Percentiles rank a stretch among this genome's conserved stretches.
Evolutionary conservation across 2,113 vertebrate species (phyloP).

Genomic region (Entomyzon cyanotis): DNA sequence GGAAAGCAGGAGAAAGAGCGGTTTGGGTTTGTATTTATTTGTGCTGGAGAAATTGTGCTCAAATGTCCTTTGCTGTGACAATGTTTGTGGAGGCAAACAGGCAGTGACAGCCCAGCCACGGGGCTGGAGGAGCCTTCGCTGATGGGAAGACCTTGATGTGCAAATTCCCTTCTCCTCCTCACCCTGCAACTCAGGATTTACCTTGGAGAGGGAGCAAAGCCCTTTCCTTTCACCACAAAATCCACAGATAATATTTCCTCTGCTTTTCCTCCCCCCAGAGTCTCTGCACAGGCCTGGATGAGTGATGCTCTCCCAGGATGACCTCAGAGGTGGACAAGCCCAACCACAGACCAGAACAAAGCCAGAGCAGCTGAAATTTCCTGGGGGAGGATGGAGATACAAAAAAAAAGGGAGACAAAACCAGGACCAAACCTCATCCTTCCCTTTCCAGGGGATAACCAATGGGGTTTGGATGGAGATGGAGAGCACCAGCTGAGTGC

Average conservation of each 20-base stretch:
- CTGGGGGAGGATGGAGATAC: not conserved
- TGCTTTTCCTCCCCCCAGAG: not conserved
- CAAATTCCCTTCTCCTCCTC: not conserved
- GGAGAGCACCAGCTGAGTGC: rapidly evolving
- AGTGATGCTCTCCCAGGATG: not conserved
- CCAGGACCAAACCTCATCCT: not conserved
- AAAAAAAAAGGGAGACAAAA: not conserved
- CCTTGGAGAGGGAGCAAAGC: not conserved
- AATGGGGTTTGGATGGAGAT: not conserved
- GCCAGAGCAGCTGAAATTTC: not conserved
- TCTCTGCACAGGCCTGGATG: not conserved
- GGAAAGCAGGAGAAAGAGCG: not conserved
- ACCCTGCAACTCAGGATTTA: not conserved
- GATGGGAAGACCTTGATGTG: not conserved
- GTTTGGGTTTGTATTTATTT: not conserved
- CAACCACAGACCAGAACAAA: not conserved
- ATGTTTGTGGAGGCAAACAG: not conserved
- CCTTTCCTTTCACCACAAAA: not conserved
- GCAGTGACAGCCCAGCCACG: not conserved
- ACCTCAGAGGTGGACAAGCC: not conserved
- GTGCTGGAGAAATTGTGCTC: not conserved
- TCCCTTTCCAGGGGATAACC: not conserved
- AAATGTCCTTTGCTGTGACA: not conserved
- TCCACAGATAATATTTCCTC: not conserved
- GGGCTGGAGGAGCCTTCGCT: not conserved